Percentiles rank a stretch among this genome's conserved stretches.
Evolutionary conservation across 2,888 invertebrate genomes (phyloP).

Genomic region (Amorpha juglandis): DNA sequence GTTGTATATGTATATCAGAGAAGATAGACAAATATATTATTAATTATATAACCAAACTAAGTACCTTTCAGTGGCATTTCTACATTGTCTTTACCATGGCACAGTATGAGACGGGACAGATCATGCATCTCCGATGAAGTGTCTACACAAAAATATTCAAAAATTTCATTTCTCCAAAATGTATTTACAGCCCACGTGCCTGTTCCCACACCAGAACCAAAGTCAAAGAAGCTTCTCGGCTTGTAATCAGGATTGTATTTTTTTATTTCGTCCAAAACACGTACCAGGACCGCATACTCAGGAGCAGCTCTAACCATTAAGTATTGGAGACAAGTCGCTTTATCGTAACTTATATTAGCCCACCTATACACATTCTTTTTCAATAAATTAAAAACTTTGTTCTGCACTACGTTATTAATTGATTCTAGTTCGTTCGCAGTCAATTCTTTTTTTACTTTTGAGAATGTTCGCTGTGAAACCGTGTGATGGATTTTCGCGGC

Average conservation of each 20-base stretch:
- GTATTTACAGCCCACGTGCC: constrained; percentile 92
- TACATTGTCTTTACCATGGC: constrained; percentile 86
- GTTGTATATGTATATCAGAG: no score
- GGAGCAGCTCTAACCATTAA: constrained; percentile 87
- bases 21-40: no score
- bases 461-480: constrained; percentile 61
- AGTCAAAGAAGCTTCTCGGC: constrained; percentile 93
- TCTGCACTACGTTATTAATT: constrained; percentile 76
- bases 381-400: constrained; percentile 82
- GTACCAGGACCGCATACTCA: constrained; percentile 89
- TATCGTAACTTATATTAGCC: constrained; percentile 89
- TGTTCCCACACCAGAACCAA: constrained; percentile 95
- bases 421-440: constrained; percentile 64
- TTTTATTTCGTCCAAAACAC: constrained; percentile 90
- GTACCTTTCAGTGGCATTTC: constrained; percentile 79
- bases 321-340: constrained; percentile 87
- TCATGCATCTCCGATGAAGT: constrained; percentile 92
- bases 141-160: constrained; percentile 95
- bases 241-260: constrained; percentile 86
- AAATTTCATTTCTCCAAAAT: constrained; percentile 88
- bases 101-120: constrained; percentile 88
- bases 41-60: no score
- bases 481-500: constrained; percentile 66
- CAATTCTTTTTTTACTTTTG: constrained; percentile 52
- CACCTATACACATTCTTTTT: constrained; percentile 88